Conservation (phyloP, 2,888 invertebrate species). For the Eristalis arbustorum region DNA sequence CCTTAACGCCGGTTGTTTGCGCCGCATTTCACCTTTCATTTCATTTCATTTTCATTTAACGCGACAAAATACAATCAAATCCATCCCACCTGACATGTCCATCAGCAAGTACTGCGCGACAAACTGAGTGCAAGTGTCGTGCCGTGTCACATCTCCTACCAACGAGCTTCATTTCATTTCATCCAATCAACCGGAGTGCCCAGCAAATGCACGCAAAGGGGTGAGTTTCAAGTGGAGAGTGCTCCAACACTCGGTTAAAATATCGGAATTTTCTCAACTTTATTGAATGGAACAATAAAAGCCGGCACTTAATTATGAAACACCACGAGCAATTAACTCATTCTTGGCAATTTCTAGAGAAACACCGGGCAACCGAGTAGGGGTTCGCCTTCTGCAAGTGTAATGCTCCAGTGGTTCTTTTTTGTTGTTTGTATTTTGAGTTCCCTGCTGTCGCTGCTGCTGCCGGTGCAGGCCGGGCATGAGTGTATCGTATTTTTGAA, state of each 20-base stretch:
- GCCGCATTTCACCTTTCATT: background rate
- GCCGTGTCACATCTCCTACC: background rate
- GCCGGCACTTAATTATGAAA: conserved; percentile 4
- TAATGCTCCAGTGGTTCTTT: conserved; percentile 50
- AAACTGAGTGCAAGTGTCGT: background rate
- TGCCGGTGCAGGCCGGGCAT: background rate
- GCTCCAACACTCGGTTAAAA: background rate
- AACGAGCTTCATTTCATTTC: background rate
- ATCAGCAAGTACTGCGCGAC: background rate
- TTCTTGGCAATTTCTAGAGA: conserved; percentile 4
- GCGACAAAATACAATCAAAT: background rate
- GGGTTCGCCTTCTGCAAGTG: conserved; percentile 3
- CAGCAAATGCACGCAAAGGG: conserved; percentile 8
- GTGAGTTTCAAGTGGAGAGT: conserved; percentile 22
- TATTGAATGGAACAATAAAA: conserved; percentile 43
- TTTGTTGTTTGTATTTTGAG: background rate
- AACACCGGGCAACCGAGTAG: background rate
- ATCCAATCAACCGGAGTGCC: background rate
- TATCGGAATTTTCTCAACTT: conserved; percentile 31
- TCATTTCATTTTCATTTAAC: background rate
- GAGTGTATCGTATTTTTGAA: background rate
- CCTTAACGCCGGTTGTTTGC: conserved; percentile 3
- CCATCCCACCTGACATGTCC: background rate
- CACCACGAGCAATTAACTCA: background rate
- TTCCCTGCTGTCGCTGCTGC: background rate